These are phyloP conservation scores for Eupithecia subumbrata DNA, from an alignment of 2,888 invertebrate species.

Conservation along the genomic window DNA sequence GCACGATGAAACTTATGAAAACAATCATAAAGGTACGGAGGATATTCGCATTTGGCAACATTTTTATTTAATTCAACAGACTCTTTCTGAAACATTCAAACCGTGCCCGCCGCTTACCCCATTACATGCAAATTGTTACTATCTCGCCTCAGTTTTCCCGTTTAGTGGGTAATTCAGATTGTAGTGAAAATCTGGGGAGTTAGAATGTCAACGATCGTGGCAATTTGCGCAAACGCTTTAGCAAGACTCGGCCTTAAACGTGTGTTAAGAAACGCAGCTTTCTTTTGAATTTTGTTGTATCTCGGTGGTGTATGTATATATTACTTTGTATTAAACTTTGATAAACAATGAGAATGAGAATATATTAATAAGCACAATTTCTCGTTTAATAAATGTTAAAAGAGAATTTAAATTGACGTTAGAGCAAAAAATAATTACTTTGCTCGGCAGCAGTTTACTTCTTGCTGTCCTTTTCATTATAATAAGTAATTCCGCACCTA, in stretches of 20 bases:
- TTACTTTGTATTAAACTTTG: too few species aligned
- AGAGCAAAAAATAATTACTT: constrained; percentile 20
- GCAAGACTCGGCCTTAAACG: neutral
- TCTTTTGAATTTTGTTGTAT: neutral
- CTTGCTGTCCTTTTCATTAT: constrained; percentile 28
- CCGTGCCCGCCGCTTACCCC: neutral
- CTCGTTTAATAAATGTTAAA: neutral
- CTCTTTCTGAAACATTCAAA: neutral
- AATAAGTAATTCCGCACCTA: constrained; percentile 31
- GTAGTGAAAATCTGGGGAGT: constrained; percentile 14
- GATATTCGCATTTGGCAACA: neutral
- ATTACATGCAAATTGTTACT: constrained; percentile 27
- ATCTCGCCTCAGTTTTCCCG: constrained; percentile 55
- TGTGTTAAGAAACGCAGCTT: neutral
- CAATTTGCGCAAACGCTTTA: constrained; percentile 1
- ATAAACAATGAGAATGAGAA: neutral
- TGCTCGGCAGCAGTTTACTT: constrained; percentile 12
- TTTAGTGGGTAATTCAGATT: constrained; percentile 57
- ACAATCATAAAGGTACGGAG: neutral
- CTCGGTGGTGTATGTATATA: too few species aligned
- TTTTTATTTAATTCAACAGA: constrained; percentile 9
- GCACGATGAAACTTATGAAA: neutral
- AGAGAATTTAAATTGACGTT: neutral
- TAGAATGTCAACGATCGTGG: constrained; percentile 10
- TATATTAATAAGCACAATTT: neutral